Percentiles rank a stretch among this genome's conserved stretches.
These are phyloP conservation scores for Crossocerus cetratus DNA, from an alignment of 2,888 invertebrate genomes.

Conservation along the genomic window DNA sequence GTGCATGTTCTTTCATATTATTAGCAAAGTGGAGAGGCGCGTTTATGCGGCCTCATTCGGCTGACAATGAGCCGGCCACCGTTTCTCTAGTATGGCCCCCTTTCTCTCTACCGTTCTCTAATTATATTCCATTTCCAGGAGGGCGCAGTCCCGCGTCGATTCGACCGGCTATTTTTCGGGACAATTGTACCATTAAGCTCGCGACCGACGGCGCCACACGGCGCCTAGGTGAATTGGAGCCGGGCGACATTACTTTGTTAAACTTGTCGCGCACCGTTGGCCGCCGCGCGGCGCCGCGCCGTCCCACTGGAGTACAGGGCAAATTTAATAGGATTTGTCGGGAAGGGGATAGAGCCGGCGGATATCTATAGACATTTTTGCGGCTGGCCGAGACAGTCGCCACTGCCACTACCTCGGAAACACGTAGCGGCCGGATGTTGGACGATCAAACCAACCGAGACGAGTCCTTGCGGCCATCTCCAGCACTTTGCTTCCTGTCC, in stretches of 20 bases:
- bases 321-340: constrained; percentile 58
- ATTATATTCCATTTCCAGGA: constrained; percentile 31
- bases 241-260: constrained; percentile 27
- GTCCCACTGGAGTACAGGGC: constrained; percentile 34
- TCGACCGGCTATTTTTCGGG: constrained; percentile 44
- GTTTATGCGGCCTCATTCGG: no score
- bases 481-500: background rate
- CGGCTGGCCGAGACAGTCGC: constrained; percentile 1
- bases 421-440: background rate
- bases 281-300: constrained; percentile 26
- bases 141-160: constrained; percentile 21
- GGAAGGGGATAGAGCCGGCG: constrained; percentile 32
- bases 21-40: no score
- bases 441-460: background rate
- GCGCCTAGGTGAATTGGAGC: constrained; percentile 42
- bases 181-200: constrained; percentile 43
- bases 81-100: no score
- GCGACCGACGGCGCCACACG: constrained; percentile 9
- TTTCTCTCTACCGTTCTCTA: background rate
- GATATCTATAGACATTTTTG: constrained; percentile 52
- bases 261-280: constrained; percentile 36
- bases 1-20: background rate
- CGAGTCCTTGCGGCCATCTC: no score
- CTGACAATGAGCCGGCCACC: no score
- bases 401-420: background rate